A percentile compares a stretch with the other conserved stretches of the same genome.
Evolutionary conservation across 2,113 vertebrate genomes (phyloP).

Genomic region (Desmodus rotundus): DNA sequence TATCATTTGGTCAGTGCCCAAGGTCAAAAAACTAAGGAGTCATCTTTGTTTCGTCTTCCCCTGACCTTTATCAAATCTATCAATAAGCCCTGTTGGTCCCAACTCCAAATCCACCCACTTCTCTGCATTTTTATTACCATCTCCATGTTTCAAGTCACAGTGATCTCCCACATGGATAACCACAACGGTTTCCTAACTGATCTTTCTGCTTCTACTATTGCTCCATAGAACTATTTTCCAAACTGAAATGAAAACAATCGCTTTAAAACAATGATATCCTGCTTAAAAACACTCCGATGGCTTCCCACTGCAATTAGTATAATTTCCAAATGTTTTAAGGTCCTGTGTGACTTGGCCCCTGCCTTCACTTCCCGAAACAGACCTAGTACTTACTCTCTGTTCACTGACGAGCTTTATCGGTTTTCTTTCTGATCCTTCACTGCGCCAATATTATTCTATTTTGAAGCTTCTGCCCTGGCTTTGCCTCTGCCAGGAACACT

Average conservation of each 20-base stretch:
- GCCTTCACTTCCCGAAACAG: background rate
- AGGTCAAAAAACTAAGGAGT: background rate
- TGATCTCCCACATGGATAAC: background rate
- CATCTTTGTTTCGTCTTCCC: background rate
- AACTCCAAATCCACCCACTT: background rate
- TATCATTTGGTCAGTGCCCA: background rate
- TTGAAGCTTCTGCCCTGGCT: background rate
- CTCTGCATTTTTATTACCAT: background rate
- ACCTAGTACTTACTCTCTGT: background rate
- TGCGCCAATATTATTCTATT: background rate
- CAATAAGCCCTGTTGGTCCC: background rate
- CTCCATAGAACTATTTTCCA: background rate
- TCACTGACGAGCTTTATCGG: background rate
- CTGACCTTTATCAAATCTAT: background rate
- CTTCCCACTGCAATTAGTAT: background rate
- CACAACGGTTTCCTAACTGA: background rate
- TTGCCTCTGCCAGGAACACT: background rate
- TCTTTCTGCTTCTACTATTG: background rate
- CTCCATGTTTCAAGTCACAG: background rate
- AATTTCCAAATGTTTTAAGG: background rate
- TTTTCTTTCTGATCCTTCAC: conserved; percentile 11
- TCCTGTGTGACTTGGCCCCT: background rate
- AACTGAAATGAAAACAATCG: background rate
- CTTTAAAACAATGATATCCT: background rate
- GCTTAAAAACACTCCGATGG: background rate